Base-by-base conservation (phyloP, 2,113 vertebrate species). In the Halichoerus grypus region DNA sequence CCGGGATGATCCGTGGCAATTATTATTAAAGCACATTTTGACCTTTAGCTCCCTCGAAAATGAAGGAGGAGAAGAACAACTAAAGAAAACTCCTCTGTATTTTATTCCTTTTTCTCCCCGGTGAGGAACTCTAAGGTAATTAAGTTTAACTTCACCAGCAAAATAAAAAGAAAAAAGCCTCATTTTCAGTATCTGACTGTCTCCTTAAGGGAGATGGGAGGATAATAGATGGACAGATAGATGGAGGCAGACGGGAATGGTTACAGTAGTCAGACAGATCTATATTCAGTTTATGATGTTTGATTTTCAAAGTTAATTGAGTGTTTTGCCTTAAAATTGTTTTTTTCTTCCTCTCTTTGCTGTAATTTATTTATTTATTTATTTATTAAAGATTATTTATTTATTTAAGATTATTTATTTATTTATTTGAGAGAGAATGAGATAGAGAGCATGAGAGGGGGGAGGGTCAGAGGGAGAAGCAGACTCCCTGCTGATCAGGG, bases 291-390 rank as follows among this genome's bases (percentile, higher is more conserved):
- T 97, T 96, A 95, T 96, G 94, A 97, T 95, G 76, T 90, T 98
- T 96, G 97, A 97, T 97, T 97, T 98, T 92, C 84, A 92, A 89
- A 97, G 94, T 97, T 97, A 97, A 96, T 97, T 97, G 96, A 94
- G 59, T 97, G n/a, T 97, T 97, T 97, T 97, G 67, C 42, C 95
- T 96, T 97, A 79, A 97, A 97, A 91, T 94, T 84, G 19, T 94
- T 92, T 97, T 89, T 97, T 93, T 84, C 79, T 95, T 87, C 92
- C 31, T 96, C 88, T 92, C 55, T 96, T 91, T 86, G 89, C 39
- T 97, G 19, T 95, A 96, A 95, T 92, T 97, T 94, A 96, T 42
- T 42, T 42, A 42, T 42, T 42, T 42, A 42, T 39, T 39, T 39
- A 4, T 42, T 42, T 42, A 5, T 42, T 1, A 42, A 42, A 42